phyloP scores from a whole-genome alignment of 2,113 vertebrate species.

The Platysternon megacephalum region DNA sequence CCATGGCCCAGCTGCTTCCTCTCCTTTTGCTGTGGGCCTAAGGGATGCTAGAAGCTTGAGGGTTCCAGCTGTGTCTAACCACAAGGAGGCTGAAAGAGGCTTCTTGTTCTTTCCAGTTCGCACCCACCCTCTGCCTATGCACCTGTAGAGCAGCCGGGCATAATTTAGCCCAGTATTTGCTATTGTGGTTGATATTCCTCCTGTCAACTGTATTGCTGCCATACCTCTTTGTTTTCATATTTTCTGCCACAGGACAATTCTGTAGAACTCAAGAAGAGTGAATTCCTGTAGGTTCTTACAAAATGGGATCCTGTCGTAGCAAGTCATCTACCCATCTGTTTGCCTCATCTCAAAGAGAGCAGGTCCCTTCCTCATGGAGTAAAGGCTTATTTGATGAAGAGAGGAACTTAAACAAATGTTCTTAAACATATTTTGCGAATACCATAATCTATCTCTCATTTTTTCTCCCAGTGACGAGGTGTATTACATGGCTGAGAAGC shows the following conservation, averaged over 20 bases:
- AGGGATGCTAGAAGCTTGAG: rapidly evolving
- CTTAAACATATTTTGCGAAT: neutral
- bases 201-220: neutral
- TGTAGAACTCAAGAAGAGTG: neutral
- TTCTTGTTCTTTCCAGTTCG: neutral
- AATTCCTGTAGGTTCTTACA: rapidly evolving
- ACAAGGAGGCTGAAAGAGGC: neutral
- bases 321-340: neutral
- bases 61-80: neutral
- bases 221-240: neutral
- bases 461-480: neutral
- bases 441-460: neutral
- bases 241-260: neutral
- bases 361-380: neutral
- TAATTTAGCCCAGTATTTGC: neutral
- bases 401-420: neutral
- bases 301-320: neutral
- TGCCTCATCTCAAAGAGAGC: neutral
- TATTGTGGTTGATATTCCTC: neutral
- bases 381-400: neutral
- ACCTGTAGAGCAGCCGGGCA: rapidly evolving
- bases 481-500: neutral
- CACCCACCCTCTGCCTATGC: neutral
- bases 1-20: neutral
- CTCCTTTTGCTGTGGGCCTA: rapidly evolving